These are phyloP conservation scores for Columba guinea DNA, from an alignment of 2,797 vertebrate species.

Conservation along the genomic window DNA sequence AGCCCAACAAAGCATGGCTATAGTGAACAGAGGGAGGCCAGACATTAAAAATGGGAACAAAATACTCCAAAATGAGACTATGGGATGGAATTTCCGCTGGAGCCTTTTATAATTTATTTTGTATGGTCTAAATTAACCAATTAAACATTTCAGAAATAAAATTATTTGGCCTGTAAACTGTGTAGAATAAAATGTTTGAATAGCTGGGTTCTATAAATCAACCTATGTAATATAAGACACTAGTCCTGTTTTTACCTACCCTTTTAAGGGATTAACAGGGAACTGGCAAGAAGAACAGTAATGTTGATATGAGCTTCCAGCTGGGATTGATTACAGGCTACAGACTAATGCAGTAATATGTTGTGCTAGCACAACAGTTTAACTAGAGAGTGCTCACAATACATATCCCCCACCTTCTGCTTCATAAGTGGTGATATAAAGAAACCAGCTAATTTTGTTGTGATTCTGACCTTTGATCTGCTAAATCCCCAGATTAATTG, in stretches of 20 bases:
- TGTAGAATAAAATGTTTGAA: conserved; percentile 60
- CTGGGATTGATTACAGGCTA: conserved; percentile 61
- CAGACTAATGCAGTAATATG: conserved; percentile 30
- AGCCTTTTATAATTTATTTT: conserved; percentile 27
- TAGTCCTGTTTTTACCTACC: conserved; percentile 54
- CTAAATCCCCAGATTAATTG: conserved; percentile 40
- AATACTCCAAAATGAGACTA: conserved; percentile 31
- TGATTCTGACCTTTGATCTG: conserved; percentile 55
- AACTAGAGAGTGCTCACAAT: conserved; percentile 34
- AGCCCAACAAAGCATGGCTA: background rate
- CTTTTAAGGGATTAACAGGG: conserved; percentile 68
- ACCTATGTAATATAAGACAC: conserved; percentile 56
- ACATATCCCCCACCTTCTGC: conserved; percentile 17
- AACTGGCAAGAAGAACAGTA: conserved; percentile 58
- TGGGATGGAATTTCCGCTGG: background rate
- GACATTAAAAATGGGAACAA: conserved; percentile 27
- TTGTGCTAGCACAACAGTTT: conserved; percentile 48
- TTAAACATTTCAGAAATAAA: conserved; percentile 64
- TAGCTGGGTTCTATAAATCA: conserved; percentile 66
- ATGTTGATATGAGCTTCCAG: conserved; percentile 57
- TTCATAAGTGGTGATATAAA: background rate
- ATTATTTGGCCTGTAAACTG: conserved; percentile 34
- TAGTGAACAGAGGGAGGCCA: background rate
- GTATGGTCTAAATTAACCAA: conserved; percentile 59
- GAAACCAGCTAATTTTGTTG: conserved; percentile 49